These are phyloP conservation scores for Chiridota heheva DNA, from an alignment of 35 echinoderm and acorn worm species.

Conservation along the genomic window DNA sequence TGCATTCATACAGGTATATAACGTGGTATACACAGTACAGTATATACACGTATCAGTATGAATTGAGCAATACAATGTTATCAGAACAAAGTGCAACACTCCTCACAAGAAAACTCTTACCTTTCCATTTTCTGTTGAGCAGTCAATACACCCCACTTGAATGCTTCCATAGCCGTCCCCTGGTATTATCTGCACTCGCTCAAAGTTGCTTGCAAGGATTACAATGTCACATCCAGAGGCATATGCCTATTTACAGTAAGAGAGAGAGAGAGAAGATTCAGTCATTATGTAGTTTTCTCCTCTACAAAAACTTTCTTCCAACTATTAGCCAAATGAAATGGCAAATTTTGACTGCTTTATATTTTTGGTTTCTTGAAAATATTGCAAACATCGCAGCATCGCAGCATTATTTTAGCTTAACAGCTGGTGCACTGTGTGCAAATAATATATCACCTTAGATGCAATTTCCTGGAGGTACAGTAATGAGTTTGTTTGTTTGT, in stretches of 20 bases:
- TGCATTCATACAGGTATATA: too few relatives aligned
- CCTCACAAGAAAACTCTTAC: conserved; percentile 17
- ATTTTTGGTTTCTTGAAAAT: background rate
- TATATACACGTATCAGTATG: too few relatives aligned
- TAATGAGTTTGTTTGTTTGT: too few relatives aligned
- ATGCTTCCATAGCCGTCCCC: conserved; percentile 96
- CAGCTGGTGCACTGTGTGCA: background rate
- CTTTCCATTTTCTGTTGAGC: conserved; percentile 97
- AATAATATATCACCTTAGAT: too few relatives aligned
- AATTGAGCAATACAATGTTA: too few relatives aligned
- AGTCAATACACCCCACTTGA: conserved; percentile 98
- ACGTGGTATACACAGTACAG: too few relatives aligned
- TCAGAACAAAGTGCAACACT: too few relatives aligned
- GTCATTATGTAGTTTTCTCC: background rate
- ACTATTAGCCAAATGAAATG: background rate
- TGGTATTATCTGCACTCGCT: conserved; percentile 89
- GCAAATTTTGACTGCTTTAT: background rate
- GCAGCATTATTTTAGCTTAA: background rate
- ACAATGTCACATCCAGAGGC: conserved; percentile 97
- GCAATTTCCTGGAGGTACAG: too few relatives aligned
- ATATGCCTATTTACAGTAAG: conserved; percentile 61
- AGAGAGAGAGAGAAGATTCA: background rate
- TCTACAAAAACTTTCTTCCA: background rate
- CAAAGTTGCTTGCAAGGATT: conserved; percentile 87
- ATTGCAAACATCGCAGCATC: background rate